Percentiles rank a stretch among this genome's conserved stretches.
Evolutionary conservation across 2,888 invertebrate species (phyloP).

Genomic region (Apamea sordens): DNA sequence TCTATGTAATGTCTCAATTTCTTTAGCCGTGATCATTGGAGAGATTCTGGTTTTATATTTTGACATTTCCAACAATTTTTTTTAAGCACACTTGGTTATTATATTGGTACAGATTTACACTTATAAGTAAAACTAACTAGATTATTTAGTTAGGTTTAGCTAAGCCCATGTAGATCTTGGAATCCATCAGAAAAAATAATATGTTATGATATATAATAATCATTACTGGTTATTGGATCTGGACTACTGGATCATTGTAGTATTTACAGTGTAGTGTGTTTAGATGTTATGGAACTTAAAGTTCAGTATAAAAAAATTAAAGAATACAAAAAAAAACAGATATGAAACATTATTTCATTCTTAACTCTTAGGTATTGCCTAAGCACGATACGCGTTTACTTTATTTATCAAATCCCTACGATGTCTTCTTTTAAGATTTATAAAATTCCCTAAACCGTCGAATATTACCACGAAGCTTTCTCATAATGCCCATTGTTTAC

Average conservation of each 20-base stretch:
- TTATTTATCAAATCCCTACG: neutral
- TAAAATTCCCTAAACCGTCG: neutral
- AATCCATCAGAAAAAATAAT: neutral
- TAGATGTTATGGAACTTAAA: too few species aligned
- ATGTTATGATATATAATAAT: neutral
- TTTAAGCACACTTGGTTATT: neutral
- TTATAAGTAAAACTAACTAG: neutral
- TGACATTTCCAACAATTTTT: neutral
- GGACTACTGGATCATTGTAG: neutral
- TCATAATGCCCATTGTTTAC: slow-evolving; percentile 37
- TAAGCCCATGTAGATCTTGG: too few species aligned
- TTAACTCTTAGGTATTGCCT: neutral
- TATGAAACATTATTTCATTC: neutral
- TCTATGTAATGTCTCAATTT: slow-evolving; percentile 18
- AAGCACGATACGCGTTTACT: neutral
- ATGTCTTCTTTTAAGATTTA: neutral
- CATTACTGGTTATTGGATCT: too few species aligned
- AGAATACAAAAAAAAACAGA: neutral
- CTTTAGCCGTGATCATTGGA: slow-evolving; percentile 33
- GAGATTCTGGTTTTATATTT: slow-evolving; percentile 18
- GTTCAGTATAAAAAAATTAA: neutral
- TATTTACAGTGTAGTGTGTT: neutral
- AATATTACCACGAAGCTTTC: slow-evolving; percentile 16
- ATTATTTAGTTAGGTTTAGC: neutral
- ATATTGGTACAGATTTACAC: neutral